phyloP scores from a whole-genome alignment of 2,113 vertebrate species.

The Elephas maximus region DNA sequence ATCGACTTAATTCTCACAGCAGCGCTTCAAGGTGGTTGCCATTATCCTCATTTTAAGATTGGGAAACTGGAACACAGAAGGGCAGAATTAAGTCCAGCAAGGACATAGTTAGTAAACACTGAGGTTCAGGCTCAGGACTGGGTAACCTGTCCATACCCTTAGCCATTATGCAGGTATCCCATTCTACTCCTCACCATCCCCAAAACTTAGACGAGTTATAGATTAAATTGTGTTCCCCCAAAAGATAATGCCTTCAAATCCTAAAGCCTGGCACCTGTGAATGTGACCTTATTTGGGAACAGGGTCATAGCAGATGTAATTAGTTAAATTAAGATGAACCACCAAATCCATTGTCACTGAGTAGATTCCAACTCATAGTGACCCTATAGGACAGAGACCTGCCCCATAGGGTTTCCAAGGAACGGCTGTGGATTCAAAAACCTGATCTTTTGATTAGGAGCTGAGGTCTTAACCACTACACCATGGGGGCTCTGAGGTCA shows the following conservation, averaged over 20 bases:
- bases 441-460: no score
- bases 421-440: no score
- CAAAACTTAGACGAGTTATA: neutral
- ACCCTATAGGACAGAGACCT: no score
- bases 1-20: neutral
- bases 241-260: neutral
- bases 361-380: no score
- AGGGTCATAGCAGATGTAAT: neutral
- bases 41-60: no score
- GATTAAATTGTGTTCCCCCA: neutral
- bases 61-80: neutral
- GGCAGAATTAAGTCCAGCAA: neutral
- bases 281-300: neutral
- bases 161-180: rapidly evolving
- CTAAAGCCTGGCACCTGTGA: neutral
- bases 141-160: no score
- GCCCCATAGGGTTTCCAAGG: no score
- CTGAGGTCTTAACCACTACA: no score
- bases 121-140: neutral
- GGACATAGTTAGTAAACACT: neutral
- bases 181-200: neutral
- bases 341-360: no score
- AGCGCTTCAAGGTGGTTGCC: neutral
- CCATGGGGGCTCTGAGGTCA: no score
- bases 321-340: neutral